phyloP scores from a whole-genome alignment of 2,113 vertebrate species.

The Ploceus nigricollis region DNA sequence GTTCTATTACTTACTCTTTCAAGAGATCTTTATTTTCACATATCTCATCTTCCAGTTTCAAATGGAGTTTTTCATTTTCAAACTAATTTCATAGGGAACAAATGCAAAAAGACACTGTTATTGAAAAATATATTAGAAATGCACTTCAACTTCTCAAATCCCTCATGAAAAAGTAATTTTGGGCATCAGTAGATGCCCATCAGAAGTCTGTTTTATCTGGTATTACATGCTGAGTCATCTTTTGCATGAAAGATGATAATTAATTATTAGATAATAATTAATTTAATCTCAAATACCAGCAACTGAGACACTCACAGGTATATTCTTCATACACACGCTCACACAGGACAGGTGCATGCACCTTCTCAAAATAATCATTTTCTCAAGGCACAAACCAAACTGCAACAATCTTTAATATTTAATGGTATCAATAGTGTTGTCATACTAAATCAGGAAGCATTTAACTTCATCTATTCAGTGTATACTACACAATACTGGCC shows the following conservation, averaged over 20 bases:
- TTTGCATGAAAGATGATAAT: neutral
- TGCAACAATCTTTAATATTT: neutral
- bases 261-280: too few relatives aligned
- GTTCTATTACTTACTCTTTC: conserved; percentile 82
- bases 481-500: conserved; percentile 67
- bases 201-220: neutral
- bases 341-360: neutral
- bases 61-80: conserved; percentile 89
- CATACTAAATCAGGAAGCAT: neutral
- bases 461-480: neutral
- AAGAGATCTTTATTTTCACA: conserved; percentile 88
- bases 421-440: neutral
- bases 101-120: conserved; percentile 17
- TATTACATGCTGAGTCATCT: neutral
- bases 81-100: conserved; percentile 75
- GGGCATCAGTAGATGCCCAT: neutral
- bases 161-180: neutral
- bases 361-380: neutral
- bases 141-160: neutral
- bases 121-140: neutral
- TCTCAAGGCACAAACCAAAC: neutral
- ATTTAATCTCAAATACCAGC: too few relatives aligned
- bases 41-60: conserved; percentile 89
- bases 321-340: neutral
- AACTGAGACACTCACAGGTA: neutral